phyloP scores from a whole-genome alignment of 2,113 vertebrate genomes.

The Rhadina sibilatrix region DNA sequence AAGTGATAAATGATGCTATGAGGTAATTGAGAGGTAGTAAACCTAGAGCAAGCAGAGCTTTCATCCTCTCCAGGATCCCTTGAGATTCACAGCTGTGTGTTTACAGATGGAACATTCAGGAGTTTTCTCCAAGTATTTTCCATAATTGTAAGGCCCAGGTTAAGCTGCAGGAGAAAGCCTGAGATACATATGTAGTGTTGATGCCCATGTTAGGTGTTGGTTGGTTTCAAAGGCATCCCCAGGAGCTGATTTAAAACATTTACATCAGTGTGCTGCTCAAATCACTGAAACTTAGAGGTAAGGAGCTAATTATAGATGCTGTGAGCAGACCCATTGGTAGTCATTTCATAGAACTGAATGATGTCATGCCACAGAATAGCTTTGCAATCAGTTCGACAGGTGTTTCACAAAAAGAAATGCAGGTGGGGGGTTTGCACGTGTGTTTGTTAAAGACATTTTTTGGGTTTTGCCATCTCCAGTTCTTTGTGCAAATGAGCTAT shows the following conservation, averaged over 20 bases:
- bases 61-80: not conserved
- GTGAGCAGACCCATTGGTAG: not conserved
- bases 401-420: not conserved
- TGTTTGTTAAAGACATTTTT: not conserved
- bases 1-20: not conserved
- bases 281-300: slow-evolving; percentile 34
- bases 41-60: not conserved
- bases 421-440: not conserved
- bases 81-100: not conserved
- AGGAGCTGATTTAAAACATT: slow-evolving; percentile 29
- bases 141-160: not conserved
- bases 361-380: slow-evolving; percentile 31
- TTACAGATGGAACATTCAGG: not conserved
- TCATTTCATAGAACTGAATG: not conserved
- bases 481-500: not conserved
- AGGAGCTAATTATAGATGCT: slow-evolving; percentile 45
- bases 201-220: not conserved
- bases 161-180: not conserved
- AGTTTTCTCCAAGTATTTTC: not conserved
- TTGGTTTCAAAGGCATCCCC: not conserved
- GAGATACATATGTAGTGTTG: not conserved
- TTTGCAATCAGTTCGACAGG: not conserved
- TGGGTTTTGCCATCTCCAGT: not conserved
- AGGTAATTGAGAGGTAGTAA: not conserved
- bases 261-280: not conserved